These are phyloP conservation scores for Tuta absoluta DNA, from an alignment of 2,888 invertebrate genomes.

Conservation along the genomic window DNA sequence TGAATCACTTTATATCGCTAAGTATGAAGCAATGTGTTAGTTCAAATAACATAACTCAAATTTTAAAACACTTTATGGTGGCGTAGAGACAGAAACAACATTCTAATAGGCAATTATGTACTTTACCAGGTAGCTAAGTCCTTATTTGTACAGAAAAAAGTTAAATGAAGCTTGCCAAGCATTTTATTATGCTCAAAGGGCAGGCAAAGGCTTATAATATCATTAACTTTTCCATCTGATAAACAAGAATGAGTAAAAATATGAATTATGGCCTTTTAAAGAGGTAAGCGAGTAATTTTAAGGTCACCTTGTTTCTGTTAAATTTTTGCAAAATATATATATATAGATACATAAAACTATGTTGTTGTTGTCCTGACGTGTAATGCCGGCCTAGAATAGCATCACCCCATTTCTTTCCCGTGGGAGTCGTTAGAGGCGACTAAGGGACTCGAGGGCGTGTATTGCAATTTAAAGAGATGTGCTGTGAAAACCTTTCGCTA, in stretches of 20 bases:
- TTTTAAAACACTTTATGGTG: slow-evolving; percentile 39
- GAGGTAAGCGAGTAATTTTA: slow-evolving; percentile 2
- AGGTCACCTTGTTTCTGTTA: neutral
- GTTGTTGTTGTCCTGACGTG: neutral
- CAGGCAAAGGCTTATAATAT: slow-evolving; percentile 17
- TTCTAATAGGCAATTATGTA: slow-evolving; percentile 44
- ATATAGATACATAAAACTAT: no score
- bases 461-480: no score
- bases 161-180: slow-evolving; percentile 10
- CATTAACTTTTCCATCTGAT: slow-evolving; percentile 13
- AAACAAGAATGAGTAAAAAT: slow-evolving; percentile 5
- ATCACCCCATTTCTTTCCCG: no score
- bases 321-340: neutral
- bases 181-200: slow-evolving; percentile 24
- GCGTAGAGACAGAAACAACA: slow-evolving; percentile 45
- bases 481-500: no score
- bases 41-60: slow-evolving; percentile 43
- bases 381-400: no score
- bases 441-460: no score
- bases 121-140: slow-evolving; percentile 39
- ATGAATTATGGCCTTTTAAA: slow-evolving; percentile 4
- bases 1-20: slow-evolving; percentile 23
- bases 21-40: slow-evolving; percentile 41
- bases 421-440: no score
- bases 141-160: slow-evolving; percentile 37